Evolutionary conservation across 1,140 invertebrate species (phyloP), one percentile per base, ranked within the genome.

Genomic region (Drosophila nannoptera): DNA sequence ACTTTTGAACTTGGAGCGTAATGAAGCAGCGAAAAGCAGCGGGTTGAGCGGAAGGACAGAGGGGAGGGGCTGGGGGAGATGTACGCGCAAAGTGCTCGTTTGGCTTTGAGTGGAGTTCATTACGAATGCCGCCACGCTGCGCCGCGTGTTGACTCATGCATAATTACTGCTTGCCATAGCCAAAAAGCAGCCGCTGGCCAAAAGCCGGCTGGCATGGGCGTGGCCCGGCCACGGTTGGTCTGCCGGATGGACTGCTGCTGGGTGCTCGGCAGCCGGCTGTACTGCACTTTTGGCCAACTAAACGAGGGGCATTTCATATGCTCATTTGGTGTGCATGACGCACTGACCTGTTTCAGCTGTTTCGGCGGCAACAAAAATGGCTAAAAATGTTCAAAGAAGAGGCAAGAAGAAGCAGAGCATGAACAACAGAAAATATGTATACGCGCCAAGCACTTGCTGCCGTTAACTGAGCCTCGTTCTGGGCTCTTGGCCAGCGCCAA

Each of bases 71-170:
- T 5, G 5, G 4, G 6, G 42, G 14, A 16, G 38, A 9, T 46
- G 33, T 14, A 32, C 29, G 35, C 9, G 73, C 69, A 78, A 73
- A 81, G 75, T 69, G 76, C 73, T 84, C 80, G 78, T 78, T 82
- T 73, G 78, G 76, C 80, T 84, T 78, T 75, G 78, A 83, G 78
- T 84, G 69, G 80, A 83, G 78, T 83, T 83, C 78, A 83, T 83
- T 83, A 83, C 78, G 80, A 83, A 83, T 83, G 80, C 78, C 64
- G 69, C 69, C 63, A 60, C 49, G 68, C 68, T 70, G 69, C 56
- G 69, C 64, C 80, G 78, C 78, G 78, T 83, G 80, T 84, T 83
- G 80, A 83, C 78, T 83, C 84, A 80, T 83, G 80, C 78, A 83
- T 84, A 83, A 83, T 83, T 83, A 84, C 78, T 80, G 69, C 73